Evolutionary conservation across 2,797 vertebrate species (phyloP).

Genomic region (Gambusia yucatana): DNA sequence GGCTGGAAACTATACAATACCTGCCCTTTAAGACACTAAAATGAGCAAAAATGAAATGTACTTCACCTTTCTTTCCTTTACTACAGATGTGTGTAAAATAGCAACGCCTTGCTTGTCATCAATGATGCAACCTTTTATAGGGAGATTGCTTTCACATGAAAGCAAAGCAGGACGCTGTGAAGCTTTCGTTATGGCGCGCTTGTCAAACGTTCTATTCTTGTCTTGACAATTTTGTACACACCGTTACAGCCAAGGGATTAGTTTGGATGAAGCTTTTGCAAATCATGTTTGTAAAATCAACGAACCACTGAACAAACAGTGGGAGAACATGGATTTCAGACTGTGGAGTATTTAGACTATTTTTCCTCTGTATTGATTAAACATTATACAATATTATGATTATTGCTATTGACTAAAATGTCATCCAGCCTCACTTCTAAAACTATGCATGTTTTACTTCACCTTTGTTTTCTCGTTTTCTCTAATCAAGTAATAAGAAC

Average conservation of each 20-base stretch:
- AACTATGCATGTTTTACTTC: background rate
- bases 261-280: background rate
- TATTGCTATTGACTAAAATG: background rate
- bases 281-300: background rate
- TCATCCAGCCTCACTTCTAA: background rate
- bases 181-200: background rate
- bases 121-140: background rate
- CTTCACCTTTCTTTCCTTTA: background rate
- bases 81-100: background rate
- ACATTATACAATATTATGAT: no score
- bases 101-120: background rate
- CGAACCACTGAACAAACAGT: background rate
- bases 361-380: background rate
- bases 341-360: background rate
- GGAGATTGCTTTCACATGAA: background rate
- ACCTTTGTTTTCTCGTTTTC: background rate
- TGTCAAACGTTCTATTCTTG: background rate
- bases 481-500: no score
- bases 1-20: no score
- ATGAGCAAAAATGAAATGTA: background rate
- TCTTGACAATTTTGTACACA: background rate
- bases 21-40: background rate
- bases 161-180: background rate
- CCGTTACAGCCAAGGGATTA: background rate
- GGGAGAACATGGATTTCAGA: background rate